Base-by-base conservation (phyloP, 1,140 invertebrate species). In the Tribolium castaneum region DNA sequence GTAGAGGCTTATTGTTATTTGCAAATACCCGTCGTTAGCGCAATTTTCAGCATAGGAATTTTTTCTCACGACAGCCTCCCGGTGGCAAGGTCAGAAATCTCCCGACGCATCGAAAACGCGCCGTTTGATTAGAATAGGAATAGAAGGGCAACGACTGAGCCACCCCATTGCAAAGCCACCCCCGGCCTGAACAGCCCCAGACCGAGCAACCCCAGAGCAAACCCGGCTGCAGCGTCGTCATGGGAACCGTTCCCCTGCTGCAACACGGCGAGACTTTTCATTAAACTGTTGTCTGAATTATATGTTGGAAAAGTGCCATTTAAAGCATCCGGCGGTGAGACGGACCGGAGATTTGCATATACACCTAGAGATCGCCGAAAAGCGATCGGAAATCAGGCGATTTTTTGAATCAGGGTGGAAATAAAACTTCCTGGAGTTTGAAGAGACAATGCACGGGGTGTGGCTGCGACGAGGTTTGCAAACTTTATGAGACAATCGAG, bases 171-270 rank as follows among this genome's bases (percentile, higher is more conserved):
- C 76, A 77, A 66, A 77, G 76, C 76, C 76, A 77, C 76, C 76
- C 76, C 76, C 62, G 30, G 76, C 71, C 51, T 52, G 45, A 80
- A 52, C 77, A 76, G 52, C 52, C 76, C 70, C 45, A 77, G 75
- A 66, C 75, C 75, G 62, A 76, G 75, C 75, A 66, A 51, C 66
- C 76, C 66, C 66, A 62, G 54, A 76, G 75, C 75, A 74, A 74
- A 54, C 75, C 75, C 51, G 76, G 72, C 79, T 80, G 76, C 79
- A 78, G 59, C 73, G 79, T 80, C 79, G 72, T 39, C 76, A 80
- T 80, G 79, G 79, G 79, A 80, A 80, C 79, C 59, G 66, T 56
- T 70, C 79, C 76, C 79, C 51, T 80, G 76, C 79, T 80, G 79
- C 79, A 80, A 73, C 75, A 74, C 75, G 75, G 62, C 78, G 73